Evolutionary conservation across 2,113 vertebrate species (phyloP).

Genomic region (Bolborhynchus lineola): DNA sequence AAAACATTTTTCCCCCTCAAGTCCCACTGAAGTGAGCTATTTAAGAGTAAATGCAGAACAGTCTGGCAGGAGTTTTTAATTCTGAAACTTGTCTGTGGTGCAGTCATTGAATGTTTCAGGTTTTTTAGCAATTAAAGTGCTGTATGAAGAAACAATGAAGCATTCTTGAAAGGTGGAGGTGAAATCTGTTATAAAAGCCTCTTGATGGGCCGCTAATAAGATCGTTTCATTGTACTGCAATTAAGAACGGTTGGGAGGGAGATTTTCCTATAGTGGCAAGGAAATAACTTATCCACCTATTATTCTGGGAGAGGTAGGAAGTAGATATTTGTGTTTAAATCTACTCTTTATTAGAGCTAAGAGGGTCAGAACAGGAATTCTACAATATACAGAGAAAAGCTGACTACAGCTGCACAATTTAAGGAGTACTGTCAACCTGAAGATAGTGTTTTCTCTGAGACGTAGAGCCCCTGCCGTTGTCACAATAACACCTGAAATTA

Average conservation of each 20-base stretch:
- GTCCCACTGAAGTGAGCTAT: background rate
- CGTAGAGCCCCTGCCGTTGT: background rate
- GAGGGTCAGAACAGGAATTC: background rate
- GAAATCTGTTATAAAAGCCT: background rate
- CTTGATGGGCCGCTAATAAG: background rate
- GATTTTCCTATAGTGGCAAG: background rate
- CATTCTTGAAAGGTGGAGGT: background rate
- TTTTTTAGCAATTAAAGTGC: background rate
- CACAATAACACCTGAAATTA: background rate
- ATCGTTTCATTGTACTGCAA: background rate
- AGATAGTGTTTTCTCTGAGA: background rate
- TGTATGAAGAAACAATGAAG: background rate
- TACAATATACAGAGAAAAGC: background rate
- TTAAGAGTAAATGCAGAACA: background rate
- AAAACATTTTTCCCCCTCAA: background rate
- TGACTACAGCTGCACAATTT: background rate
- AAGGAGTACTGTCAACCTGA: background rate
- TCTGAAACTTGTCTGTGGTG: background rate
- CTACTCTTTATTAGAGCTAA: background rate
- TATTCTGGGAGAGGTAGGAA: background rate
- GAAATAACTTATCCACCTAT: background rate
- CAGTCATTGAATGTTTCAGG: background rate
- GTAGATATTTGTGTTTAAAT: background rate
- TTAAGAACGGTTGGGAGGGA: background rate
- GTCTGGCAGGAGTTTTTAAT: background rate